These are phyloP conservation scores for Sclerurus mexicanus DNA, from an alignment of 2,113 vertebrate species.

Conservation along the genomic window DNA sequence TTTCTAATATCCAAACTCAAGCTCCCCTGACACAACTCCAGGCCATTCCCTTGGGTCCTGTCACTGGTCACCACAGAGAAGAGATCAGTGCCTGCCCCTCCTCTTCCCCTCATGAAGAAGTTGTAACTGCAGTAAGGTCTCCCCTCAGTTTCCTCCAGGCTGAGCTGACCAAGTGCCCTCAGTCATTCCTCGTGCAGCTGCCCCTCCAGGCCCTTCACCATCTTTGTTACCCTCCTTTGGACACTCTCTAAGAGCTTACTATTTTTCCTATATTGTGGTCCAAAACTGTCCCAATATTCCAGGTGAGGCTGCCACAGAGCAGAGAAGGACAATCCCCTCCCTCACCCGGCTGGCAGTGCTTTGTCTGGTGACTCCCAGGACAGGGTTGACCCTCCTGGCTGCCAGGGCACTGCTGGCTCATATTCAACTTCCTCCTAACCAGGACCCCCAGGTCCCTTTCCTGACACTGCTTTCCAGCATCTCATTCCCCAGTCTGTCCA, in stretches of 20 bases:
- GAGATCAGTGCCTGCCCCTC: background rate
- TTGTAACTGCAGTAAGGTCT: background rate
- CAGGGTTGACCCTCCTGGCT: background rate
- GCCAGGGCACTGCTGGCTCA: background rate
- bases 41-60: background rate
- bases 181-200: background rate
- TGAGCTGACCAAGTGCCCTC: background rate
- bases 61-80: background rate
- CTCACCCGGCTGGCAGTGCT: background rate
- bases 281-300: background rate
- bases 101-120: background rate
- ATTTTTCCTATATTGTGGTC: background rate
- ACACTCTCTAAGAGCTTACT: background rate
- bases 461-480: background rate
- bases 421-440: background rate
- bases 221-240: background rate
- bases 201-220: background rate
- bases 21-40: background rate
- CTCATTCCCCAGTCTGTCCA: background rate
- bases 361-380: background rate
- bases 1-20: background rate
- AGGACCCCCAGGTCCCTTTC: background rate
- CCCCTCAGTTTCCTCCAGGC: background rate
- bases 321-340: background rate
- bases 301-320: background rate